Evolutionary conservation across 2,797 vertebrate genomes (phyloP).

Genomic region (Ateles fusciceps): DNA sequence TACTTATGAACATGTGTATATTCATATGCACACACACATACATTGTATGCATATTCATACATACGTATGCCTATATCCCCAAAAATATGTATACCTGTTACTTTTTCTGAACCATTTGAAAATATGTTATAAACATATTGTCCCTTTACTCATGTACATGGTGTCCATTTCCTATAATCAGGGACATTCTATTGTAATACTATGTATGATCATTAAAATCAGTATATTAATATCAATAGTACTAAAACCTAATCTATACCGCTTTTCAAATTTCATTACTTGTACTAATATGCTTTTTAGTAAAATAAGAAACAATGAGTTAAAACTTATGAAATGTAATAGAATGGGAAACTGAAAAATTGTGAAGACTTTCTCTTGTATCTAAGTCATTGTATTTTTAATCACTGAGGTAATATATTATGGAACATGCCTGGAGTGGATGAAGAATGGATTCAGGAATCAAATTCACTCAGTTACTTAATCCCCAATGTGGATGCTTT

Average conservation of each 20-base stretch:
- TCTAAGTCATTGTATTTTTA: slow-evolving; percentile 46
- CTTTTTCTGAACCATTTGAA: background rate
- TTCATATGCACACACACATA: too few relatives aligned
- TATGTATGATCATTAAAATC: background rate
- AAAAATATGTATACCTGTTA: background rate
- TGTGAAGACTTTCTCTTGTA: slow-evolving; percentile 14
- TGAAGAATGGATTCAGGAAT: slow-evolving; percentile 78
- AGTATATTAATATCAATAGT: background rate
- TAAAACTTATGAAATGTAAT: background rate
- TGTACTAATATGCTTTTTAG: background rate
- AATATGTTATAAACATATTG: background rate
- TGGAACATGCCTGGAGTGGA: slow-evolving; percentile 1
- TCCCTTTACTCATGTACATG: background rate
- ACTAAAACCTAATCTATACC: background rate
- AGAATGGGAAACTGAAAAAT: background rate
- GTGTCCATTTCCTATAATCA: background rate
- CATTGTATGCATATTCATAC: background rate
- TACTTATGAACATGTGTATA: background rate
- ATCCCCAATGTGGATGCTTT: slow-evolving; percentile 73
- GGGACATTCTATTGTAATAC: background rate
- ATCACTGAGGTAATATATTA: slow-evolving; percentile 66
- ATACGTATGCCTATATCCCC: background rate
- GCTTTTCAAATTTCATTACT: background rate
- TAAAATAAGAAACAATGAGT: background rate
- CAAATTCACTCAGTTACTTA: slow-evolving; percentile 78